These are phyloP conservation scores for Scytalopus superciliaris DNA, from an alignment of 2,113 vertebrate species.

Conservation along the genomic window DNA sequence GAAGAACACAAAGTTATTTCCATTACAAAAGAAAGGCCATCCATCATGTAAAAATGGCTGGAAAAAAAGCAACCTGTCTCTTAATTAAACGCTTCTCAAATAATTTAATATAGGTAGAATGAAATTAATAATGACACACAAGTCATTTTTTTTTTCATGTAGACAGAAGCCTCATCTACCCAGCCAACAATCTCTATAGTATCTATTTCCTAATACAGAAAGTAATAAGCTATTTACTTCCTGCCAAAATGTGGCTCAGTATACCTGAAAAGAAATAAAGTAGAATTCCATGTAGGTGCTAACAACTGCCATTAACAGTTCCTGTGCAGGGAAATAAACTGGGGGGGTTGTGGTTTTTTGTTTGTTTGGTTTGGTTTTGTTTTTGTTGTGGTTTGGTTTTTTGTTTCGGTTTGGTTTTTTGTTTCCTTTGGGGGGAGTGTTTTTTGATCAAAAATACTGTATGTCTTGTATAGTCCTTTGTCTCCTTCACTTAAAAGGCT, in stretches of 20 bases:
- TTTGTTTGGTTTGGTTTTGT: no score
- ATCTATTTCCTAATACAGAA: neutral
- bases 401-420: no score
- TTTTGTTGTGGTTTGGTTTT: no score
- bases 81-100: constrained; percentile 8
- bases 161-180: neutral
- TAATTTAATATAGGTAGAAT: neutral
- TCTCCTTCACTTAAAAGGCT: neutral
- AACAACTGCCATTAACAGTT: neutral
- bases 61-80: neutral
- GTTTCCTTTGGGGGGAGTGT: neutral
- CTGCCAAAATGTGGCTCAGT: neutral
- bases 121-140: neutral
- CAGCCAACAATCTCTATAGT: neutral
- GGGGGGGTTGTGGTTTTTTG: no score
- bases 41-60: neutral
- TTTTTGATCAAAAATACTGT: neutral
- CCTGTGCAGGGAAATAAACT: neutral
- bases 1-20: neutral
- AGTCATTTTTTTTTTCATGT: neutral
- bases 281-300: neutral
- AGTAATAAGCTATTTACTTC: constrained; percentile 19
- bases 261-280: neutral
- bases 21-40: neutral
- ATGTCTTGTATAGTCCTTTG: neutral